Percentiles rank a stretch among this genome's conserved stretches.
Conservation (phyloP, 2,888 invertebrate species). For the Tenthredo scrophulariae region DNA sequence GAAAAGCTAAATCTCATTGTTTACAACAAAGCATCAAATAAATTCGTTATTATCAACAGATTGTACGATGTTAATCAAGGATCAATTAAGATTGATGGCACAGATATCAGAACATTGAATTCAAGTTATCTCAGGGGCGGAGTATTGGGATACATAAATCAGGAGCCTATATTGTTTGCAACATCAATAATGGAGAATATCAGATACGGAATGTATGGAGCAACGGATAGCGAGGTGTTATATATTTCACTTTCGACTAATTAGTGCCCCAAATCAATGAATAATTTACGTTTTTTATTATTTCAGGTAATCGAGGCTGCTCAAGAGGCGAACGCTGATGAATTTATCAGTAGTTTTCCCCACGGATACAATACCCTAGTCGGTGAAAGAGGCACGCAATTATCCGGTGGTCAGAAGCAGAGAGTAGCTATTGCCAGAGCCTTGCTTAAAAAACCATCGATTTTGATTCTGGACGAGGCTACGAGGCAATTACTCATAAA, state of each 20-base stretch:
- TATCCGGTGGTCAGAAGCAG: slow-evolving; percentile 97
- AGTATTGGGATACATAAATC: slow-evolving; percentile 93
- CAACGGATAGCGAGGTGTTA: slow-evolving; percentile 84
- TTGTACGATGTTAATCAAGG: slow-evolving; percentile 91
- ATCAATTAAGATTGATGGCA: slow-evolving; percentile 87
- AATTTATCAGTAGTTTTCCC: slow-evolving; percentile 92
- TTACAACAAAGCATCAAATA: background rate
- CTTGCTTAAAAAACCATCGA: slow-evolving; percentile 92
- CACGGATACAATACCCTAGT: slow-evolving; percentile 91
- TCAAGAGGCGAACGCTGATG: slow-evolving; percentile 92
- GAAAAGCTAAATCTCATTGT: background rate
- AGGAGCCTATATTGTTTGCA: slow-evolving; percentile 96
- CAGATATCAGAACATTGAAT: slow-evolving; percentile 86
- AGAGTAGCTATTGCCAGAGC: slow-evolving; percentile 97
- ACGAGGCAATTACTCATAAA: slow-evolving; percentile 84
- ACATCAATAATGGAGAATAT: slow-evolving; percentile 96
- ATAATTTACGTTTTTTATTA: background rate
- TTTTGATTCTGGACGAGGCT: slow-evolving; percentile 95
- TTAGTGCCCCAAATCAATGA: background rate
- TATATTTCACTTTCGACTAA: background rate
- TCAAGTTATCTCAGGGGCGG: slow-evolving; percentile 92
- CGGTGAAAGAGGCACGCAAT: slow-evolving; percentile 94
- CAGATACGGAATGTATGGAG: slow-evolving; percentile 89
- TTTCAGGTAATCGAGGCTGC: slow-evolving; percentile 88
- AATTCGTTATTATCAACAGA: slow-evolving; percentile 74